Evolutionary conservation across 2,888 invertebrate species (phyloP).

Genomic region (Nipponacmea schrenckii): DNA sequence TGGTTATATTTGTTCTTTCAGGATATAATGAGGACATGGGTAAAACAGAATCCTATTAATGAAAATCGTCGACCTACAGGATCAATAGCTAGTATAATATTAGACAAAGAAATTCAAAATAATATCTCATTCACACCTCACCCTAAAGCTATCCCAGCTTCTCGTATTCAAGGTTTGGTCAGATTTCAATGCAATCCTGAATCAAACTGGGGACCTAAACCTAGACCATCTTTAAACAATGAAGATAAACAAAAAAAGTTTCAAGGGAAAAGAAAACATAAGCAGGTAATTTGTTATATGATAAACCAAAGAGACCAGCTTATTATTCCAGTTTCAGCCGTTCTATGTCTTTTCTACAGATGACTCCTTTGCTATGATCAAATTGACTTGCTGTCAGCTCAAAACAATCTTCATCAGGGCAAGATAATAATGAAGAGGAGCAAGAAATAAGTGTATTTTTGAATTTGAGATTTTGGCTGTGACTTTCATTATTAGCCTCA

Average conservation of each 20-base stretch:
- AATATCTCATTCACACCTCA: slow-evolving; percentile 68
- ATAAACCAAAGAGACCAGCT: too few species aligned
- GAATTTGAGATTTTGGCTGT: too few species aligned
- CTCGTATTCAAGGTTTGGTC: slow-evolving; percentile 78
- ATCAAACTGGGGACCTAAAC: slow-evolving; percentile 91
- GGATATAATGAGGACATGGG: slow-evolving; percentile 86
- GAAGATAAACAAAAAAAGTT: not conserved
- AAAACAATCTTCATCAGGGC: too few species aligned
- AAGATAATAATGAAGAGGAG: too few species aligned
- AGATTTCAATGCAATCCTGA: slow-evolving; percentile 85
- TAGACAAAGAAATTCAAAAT: slow-evolving; percentile 51
- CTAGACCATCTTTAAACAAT: slow-evolving; percentile 71
- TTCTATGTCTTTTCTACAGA: too few species aligned
- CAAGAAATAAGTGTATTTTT: too few species aligned
- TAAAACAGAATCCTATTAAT: slow-evolving; percentile 60
- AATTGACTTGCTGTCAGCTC: too few species aligned
- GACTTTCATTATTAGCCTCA: not conserved
- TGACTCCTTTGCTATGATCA: too few species aligned
- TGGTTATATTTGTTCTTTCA: slow-evolving; percentile 25
- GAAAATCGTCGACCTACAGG: slow-evolving; percentile 50
- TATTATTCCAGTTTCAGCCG: too few species aligned
- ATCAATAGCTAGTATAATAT: slow-evolving; percentile 52
- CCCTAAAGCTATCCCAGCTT: slow-evolving; percentile 82
- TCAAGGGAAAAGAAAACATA: not conserved
- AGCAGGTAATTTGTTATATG: not conserved